These are phyloP conservation scores for Matsumyia berberina DNA, from an alignment of 2,888 invertebrate genomes.

Conservation along the genomic window DNA sequence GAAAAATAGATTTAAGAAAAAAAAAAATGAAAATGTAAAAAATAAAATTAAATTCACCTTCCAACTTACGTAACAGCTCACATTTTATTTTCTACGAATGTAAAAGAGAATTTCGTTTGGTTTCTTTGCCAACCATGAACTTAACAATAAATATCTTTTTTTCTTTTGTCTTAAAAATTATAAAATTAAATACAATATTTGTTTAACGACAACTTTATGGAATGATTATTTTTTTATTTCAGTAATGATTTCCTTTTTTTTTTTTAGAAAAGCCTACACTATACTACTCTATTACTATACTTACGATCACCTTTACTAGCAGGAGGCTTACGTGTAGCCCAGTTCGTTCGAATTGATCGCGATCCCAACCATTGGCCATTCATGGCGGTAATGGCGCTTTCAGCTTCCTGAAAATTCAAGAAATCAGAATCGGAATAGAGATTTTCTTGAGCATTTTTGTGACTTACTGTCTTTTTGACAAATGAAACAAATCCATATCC, in stretches of 20 bases:
- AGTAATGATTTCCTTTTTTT: not conserved
- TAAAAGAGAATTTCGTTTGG: conserved; percentile 70
- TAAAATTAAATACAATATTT: conserved; percentile 8
- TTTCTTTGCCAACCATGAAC: conserved; percentile 59
- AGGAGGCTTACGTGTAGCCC: conserved; percentile 99
- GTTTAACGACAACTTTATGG: too few relatives aligned
- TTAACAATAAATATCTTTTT: conserved; percentile 10
- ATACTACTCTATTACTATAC: conserved; percentile 68
- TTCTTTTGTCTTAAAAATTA: conserved; percentile 42
- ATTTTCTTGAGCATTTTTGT: conserved; percentile 2
- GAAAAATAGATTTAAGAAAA: conserved; percentile 27
- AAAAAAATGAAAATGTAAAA: conserved; percentile 33
- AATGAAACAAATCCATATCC: conserved; percentile 99
- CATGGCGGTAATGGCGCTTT: conserved; percentile 99
- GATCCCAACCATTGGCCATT: conserved; percentile 99
- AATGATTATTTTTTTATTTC: not conserved
- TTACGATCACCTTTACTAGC: conserved; percentile 95
- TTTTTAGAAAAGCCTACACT: not conserved
- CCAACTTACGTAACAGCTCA: conserved; percentile 74
- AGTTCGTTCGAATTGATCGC: conserved; percentile 98
- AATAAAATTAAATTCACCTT: conserved; percentile 66
- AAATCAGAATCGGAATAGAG: conserved; percentile 76
- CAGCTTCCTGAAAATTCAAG: conserved; percentile 92
- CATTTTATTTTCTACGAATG: conserved; percentile 61
- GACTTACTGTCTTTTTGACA: conserved; percentile 97